Percentiles rank a stretch among this genome's conserved stretches.
Conservation (phyloP, 2,113 vertebrate genomes). For the Grammomys surdaster region DNA sequence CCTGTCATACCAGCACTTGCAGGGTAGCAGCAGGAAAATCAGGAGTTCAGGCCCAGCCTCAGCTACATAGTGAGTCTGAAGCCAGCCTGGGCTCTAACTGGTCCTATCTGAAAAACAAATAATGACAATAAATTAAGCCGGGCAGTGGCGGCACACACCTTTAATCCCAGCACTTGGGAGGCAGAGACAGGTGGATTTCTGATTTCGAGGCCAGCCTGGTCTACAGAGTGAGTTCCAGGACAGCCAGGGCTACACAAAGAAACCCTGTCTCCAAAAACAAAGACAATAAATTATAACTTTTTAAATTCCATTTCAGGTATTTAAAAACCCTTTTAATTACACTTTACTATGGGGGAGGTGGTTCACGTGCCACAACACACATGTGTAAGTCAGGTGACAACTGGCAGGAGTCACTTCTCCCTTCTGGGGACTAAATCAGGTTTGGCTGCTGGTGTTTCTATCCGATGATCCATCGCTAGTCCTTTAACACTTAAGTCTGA, state of each 20-base stretch:
- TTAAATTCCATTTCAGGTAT: slow-evolving; percentile 22
- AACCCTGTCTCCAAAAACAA: background rate
- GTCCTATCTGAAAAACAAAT: background rate
- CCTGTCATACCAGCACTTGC: background rate
- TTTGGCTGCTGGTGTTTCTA: background rate
- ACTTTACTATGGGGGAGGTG: background rate
- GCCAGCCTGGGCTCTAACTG: background rate
- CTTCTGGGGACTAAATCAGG: too few species aligned
- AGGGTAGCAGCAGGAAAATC: background rate
- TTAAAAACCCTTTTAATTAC: background rate
- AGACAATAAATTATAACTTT: slow-evolving; percentile 23
- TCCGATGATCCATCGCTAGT: too few species aligned
- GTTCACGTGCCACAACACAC: background rate
- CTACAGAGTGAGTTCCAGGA: too few species aligned
- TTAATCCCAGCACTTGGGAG: too few species aligned
- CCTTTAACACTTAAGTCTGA: background rate
- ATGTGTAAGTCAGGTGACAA: too few species aligned
- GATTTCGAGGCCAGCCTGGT: too few species aligned
- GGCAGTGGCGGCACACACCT: too few species aligned
- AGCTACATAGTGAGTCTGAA: background rate
- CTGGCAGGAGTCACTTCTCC: background rate
- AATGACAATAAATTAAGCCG: background rate
- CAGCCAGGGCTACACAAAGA: too few species aligned
- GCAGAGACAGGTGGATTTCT: too few species aligned
- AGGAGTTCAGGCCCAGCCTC: background rate